Evolutionary conservation across 2,113 vertebrate species (phyloP).

Genomic region (Cebidichthys violaceus): DNA sequence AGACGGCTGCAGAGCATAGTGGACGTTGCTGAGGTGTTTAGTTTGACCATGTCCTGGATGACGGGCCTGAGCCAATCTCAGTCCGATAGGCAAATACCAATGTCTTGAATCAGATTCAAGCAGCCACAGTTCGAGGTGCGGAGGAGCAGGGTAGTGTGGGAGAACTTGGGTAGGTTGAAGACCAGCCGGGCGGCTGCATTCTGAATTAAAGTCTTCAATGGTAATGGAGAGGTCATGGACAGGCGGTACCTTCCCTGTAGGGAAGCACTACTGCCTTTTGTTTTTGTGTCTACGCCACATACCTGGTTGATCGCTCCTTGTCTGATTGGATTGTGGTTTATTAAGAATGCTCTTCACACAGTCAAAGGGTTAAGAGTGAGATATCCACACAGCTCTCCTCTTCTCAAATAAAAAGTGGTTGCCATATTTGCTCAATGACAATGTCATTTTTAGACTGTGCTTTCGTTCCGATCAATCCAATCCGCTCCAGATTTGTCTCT

Average conservation of each 20-base stretch:
- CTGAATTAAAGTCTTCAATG: neutral
- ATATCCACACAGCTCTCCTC: slow-evolving; percentile 8
- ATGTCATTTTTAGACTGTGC: slow-evolving; percentile 14
- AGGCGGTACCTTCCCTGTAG: neutral
- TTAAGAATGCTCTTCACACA: slow-evolving; percentile 14
- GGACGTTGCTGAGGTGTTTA: neutral
- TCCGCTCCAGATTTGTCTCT: slow-evolving; percentile 37
- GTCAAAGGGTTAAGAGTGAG: neutral
- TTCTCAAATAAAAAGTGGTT: slow-evolving; percentile 22
- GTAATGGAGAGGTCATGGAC: neutral
- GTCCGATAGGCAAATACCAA: neutral
- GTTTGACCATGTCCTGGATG: neutral
- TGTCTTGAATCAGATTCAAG: neutral
- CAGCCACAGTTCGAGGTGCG: neutral
- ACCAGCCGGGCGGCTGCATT: neutral
- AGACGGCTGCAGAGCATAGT: neutral
- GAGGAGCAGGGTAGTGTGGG: neutral
- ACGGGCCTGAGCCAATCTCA: neutral
- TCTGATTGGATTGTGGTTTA: slow-evolving; percentile 19
- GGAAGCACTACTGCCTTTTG: neutral
- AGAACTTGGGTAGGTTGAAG: neutral
- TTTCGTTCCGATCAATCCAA: neutral
- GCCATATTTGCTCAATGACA: slow-evolving; percentile 17
- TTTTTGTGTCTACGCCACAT: neutral
- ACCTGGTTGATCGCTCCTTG: neutral